Evolutionary conservation across 2,797 vertebrate genomes (phyloP).

Genomic region (Hydrolagus colliei): DNA sequence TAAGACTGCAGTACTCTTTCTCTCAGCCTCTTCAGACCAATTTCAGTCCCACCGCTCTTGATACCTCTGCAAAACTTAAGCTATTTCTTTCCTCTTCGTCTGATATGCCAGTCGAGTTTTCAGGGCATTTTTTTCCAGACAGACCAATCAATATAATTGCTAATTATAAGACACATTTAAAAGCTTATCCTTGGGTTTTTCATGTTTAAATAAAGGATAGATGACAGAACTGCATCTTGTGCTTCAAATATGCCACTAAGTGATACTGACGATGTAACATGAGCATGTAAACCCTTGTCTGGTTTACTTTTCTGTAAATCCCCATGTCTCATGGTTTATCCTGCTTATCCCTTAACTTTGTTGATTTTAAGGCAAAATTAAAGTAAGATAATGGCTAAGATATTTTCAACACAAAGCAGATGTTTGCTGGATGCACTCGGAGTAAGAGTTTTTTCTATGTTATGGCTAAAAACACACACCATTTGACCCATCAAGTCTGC

Average conservation of each 20-base stretch:
- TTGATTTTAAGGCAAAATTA: slow-evolving; percentile 20
- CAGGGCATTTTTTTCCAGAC: background rate
- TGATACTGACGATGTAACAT: background rate
- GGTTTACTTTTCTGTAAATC: background rate
- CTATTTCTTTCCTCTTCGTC: background rate
- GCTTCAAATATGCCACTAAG: background rate
- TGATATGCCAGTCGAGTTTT: background rate
- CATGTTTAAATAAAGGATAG: background rate
- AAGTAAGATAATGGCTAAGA: background rate
- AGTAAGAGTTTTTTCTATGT: too few species aligned
- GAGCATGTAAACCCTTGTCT: background rate
- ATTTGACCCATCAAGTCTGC: too few species aligned
- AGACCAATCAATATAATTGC: background rate
- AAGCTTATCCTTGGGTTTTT: background rate
- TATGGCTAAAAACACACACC: too few species aligned
- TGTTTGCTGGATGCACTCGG: too few species aligned
- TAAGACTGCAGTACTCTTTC: background rate
- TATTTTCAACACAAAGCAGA: too few species aligned
- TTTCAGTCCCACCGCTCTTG: background rate
- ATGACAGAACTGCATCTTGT: background rate
- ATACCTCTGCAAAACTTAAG: background rate
- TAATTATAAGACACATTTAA: slow-evolving; percentile 9
- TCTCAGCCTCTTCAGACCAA: background rate
- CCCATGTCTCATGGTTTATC: background rate
- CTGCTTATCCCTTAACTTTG: background rate